These are phyloP conservation scores for Agapetus fuscipes DNA, from an alignment of 2,888 invertebrate species.

Conservation along the genomic window DNA sequence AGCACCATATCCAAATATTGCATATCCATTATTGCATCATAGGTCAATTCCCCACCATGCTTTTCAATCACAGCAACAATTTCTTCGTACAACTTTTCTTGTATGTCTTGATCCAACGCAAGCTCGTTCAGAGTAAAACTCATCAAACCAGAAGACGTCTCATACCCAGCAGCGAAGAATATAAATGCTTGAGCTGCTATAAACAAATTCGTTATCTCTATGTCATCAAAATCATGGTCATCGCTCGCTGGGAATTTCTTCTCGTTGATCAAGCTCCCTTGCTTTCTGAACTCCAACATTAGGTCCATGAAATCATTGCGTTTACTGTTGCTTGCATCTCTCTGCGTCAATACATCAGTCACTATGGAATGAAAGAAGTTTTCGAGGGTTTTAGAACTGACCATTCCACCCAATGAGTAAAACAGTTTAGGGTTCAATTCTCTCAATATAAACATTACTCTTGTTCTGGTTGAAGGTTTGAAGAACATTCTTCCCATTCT, in stretches of 20 bases:
- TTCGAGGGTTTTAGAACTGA: slow-evolving; percentile 24
- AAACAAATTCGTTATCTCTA: slow-evolving; percentile 27
- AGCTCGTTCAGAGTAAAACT: slow-evolving; percentile 30
- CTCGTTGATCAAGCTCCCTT: not conserved
- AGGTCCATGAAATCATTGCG: not conserved
- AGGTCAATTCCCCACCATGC: slow-evolving; percentile 29
- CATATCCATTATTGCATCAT: slow-evolving; percentile 32
- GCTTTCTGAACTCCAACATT: not conserved
- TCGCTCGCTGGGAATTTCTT: not conserved
- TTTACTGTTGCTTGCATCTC: too few species aligned
- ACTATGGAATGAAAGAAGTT: slow-evolving; percentile 19
- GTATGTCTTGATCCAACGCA: slow-evolving; percentile 31
- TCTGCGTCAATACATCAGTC: slow-evolving; percentile 10
- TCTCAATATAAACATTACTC: not conserved
- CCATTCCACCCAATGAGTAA: slow-evolving; percentile 1
- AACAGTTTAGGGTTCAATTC: not conserved
- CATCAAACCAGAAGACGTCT: slow-evolving; percentile 35
- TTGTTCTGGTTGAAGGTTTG: not conserved
- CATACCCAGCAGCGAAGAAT: slow-evolving; percentile 37
- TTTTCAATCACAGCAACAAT: slow-evolving; percentile 27
- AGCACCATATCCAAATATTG: slow-evolving; percentile 32
- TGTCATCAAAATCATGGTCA: not conserved
- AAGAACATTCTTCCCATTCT: slow-evolving; percentile 10
- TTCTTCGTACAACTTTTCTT: slow-evolving; percentile 28
- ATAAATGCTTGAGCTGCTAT: slow-evolving; percentile 35